These are phyloP conservation scores for Archegozetes longisetosus DNA, from an alignment of 1,140 invertebrate genomes.

Conservation along the genomic window DNA sequence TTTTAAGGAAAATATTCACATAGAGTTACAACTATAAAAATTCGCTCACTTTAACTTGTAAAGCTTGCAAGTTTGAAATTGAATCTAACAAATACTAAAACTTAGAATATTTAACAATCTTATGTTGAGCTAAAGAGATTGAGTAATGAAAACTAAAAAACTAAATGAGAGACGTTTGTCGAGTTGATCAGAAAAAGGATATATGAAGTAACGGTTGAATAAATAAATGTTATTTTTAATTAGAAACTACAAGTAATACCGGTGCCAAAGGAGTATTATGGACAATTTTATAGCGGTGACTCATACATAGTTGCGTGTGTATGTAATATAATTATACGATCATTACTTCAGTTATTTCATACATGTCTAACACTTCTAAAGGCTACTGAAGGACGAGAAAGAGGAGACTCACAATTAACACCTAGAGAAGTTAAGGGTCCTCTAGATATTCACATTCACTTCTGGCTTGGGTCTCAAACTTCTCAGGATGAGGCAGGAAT, in stretches of 20 bases:
- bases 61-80: too few relatives aligned
- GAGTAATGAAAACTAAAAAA: too few relatives aligned
- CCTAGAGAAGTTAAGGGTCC: slow-evolving; percentile 34
- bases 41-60: too few relatives aligned
- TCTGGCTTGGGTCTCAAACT: slow-evolving; percentile 67
- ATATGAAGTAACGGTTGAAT: too few relatives aligned
- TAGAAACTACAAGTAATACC: slow-evolving; percentile 60
- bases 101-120: too few relatives aligned
- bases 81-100: too few relatives aligned
- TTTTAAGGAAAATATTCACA: too few relatives aligned
- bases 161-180: too few relatives aligned
- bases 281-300: slow-evolving; percentile 65
- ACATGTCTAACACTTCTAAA: not conserved
- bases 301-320: slow-evolving; percentile 71
- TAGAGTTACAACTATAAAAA: too few relatives aligned
- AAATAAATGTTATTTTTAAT: too few relatives aligned
- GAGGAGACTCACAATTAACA: slow-evolving; percentile 45
- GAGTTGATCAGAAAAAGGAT: too few relatives aligned
- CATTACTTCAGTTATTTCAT: slow-evolving; percentile 7
- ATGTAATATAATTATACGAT: slow-evolving; percentile 25
- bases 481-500: slow-evolving; percentile 69
- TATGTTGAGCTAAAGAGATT: too few relatives aligned
- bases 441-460: slow-evolving; percentile 68
- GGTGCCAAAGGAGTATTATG: slow-evolving; percentile 56
- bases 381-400: slow-evolving; percentile 39